Conservation (phyloP, 2,888 invertebrate genomes). For the Idaea biselata region DNA sequence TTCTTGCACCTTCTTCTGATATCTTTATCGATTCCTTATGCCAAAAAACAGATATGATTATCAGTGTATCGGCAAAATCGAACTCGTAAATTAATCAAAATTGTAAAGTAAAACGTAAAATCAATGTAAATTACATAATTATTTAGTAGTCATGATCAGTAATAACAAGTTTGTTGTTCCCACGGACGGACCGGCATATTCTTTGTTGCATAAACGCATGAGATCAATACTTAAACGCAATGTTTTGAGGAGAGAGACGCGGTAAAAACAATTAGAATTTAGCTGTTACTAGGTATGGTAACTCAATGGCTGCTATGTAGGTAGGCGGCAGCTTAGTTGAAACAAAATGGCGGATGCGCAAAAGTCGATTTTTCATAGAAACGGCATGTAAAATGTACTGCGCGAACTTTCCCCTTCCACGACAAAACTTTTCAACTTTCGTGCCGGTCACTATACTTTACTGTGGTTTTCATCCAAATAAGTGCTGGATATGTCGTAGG, state of each 20-base stretch:
- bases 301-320: too few relatives aligned
- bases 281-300: too few relatives aligned
- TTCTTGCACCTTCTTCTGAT: neutral
- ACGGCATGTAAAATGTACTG: too few relatives aligned
- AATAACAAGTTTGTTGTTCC: slow-evolving; percentile 28
- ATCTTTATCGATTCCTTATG: neutral
- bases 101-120: slow-evolving; percentile 35
- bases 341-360: too few relatives aligned
- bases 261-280: neutral
- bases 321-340: too few relatives aligned
- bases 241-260: neutral
- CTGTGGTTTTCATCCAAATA: too few relatives aligned
- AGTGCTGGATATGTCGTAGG: too few relatives aligned
- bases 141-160: slow-evolving; percentile 22
- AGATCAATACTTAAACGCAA: too few relatives aligned
- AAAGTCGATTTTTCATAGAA: too few relatives aligned
- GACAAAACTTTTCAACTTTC: too few relatives aligned
- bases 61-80: neutral
- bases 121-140: slow-evolving; percentile 45
- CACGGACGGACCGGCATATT: slow-evolving; percentile 20
- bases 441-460: too few relatives aligned
- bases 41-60: neutral
- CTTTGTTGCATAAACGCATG: slow-evolving; percentile 7
- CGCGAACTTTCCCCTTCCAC: too few relatives aligned
- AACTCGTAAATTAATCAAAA: slow-evolving; percentile 8